These are phyloP conservation scores for Pseudois nayaur DNA, from an alignment of 2,113 vertebrate genomes.

Conservation along the genomic window DNA sequence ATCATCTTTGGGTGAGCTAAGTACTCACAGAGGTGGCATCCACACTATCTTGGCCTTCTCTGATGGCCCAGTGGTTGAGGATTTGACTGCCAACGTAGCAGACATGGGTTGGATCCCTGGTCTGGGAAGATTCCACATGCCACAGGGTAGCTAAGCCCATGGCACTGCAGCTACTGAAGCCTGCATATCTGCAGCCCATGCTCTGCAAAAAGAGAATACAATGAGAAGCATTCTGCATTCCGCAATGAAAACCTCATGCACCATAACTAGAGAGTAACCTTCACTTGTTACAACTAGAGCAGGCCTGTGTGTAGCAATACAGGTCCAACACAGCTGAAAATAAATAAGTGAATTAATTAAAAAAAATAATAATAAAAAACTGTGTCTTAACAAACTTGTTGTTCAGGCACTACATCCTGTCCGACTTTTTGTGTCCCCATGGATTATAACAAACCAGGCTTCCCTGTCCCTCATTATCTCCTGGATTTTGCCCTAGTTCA, in stretches of 20 bases:
- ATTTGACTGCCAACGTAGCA: neutral
- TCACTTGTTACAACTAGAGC: neutral
- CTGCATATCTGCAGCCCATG: neutral
- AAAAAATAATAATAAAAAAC: neutral
- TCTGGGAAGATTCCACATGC: neutral
- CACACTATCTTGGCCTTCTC: neutral
- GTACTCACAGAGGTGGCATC: neutral
- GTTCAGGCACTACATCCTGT: rapidly evolving
- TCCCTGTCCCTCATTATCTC: neutral
- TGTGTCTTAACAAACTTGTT: neutral
- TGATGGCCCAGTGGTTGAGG: neutral
- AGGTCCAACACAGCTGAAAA: neutral
- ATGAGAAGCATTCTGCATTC: neutral
- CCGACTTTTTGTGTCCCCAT: rapidly evolving
- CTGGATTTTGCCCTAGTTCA: neutral
- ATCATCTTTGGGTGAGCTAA: neutral
- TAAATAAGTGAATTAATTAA: neutral
- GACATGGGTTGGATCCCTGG: neutral
- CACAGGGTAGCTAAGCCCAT: neutral
- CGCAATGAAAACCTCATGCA: neutral
- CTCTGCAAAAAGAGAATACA: neutral
- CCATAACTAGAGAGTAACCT: neutral
- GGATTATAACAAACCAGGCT: neutral
- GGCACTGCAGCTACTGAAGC: neutral
- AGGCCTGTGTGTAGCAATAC: neutral